phyloP scores from a whole-genome alignment of 2,797 vertebrate species.

The Enteromius mattozi region DNA sequence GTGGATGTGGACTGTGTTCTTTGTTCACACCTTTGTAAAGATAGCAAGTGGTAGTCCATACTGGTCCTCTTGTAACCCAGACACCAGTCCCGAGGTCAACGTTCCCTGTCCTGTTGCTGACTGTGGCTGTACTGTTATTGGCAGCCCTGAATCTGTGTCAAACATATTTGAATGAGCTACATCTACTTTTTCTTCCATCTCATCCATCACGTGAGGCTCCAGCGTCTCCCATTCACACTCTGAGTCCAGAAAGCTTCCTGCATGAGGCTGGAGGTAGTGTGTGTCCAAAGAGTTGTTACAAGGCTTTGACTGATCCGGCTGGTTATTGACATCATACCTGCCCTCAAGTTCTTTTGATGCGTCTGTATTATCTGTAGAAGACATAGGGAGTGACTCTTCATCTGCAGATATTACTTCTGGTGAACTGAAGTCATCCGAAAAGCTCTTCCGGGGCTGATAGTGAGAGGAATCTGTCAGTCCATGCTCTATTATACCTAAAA shows the following conservation, averaged over 20 bases:
- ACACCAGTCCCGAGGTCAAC: slow-evolving; percentile 85
- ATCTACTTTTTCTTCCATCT: slow-evolving; percentile 71
- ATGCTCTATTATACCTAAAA: slow-evolving; percentile 92
- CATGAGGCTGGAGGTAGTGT: slow-evolving; percentile 80
- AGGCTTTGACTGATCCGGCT: background rate
- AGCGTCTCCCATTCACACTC: slow-evolving; percentile 97
- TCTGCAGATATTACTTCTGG: slow-evolving; percentile 66
- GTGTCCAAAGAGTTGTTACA: slow-evolving; percentile 52
- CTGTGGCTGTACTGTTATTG: slow-evolving; percentile 94
- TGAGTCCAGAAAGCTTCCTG: slow-evolving; percentile 82
- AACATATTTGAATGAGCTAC: slow-evolving; percentile 70
- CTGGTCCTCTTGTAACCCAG: slow-evolving; percentile 93
- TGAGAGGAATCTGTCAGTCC: slow-evolving; percentile 93
- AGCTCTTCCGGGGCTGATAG: slow-evolving; percentile 87
- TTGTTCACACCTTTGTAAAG: slow-evolving; percentile 90
- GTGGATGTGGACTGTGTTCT: background rate
- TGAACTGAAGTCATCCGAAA: slow-evolving; percentile 81
- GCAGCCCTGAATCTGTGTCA: slow-evolving; percentile 74
- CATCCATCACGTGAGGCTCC: slow-evolving; percentile 88
- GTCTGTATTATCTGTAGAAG: slow-evolving; percentile 71
- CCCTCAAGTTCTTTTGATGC: slow-evolving; percentile 59
- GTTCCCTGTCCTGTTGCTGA: slow-evolving; percentile 77
- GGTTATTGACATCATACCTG: slow-evolving; percentile 51
- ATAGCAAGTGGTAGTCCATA: slow-evolving; percentile 91
- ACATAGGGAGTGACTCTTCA: slow-evolving; percentile 78